Base-by-base conservation (phyloP, 2,797 vertebrate species). In the Rhinella marina region DNA sequence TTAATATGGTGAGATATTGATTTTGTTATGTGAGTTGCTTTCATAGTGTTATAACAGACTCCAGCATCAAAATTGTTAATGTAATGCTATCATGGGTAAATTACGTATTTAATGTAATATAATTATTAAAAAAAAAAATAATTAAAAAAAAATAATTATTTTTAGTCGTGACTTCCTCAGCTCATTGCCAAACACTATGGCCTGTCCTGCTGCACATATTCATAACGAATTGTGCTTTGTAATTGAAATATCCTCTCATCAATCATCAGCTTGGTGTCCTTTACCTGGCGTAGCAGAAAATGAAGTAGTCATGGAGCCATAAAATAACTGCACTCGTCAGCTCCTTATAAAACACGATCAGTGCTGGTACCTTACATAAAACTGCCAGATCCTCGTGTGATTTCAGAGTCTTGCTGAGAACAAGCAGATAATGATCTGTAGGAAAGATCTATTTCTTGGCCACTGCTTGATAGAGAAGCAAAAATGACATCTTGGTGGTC, bases 271-370 rank as follows among this genome's bases (percentile, higher is more conserved):
- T 59, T 21, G 21, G 54, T 75, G 77, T 89, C 88, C 72, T 78
- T 86, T 89, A 78, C 27, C 52, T 52, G 62, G 16, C 62, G 78
- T 89, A 82, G 79, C 88, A 89, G 88, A 89, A 89, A 89, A 89
- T 89, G 59, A 89, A 89, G 64, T 89, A 86, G 88, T 89, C 81
- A 88, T 82, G 78, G 54, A 81, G 84, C 84, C 29, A 81, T 82
- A 78, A 86, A 89, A 86, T 86, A 86, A 78, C 81, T 50, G 73
- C 78, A 66, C 29, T 52, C 17, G 32, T 83, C 84, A 86, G 79
- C 70, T 54, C 48, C 61, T 80, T 14, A 27, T 82, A 82, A 86
- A 82, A 61, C 19, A 82, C 25, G 12, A 41, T 57, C 54, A 13
- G 0, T 85, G 64, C 54, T 64, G 72, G 25, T 81, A 12, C 62